Conservation (phyloP, 2,797 vertebrate genomes). For the Danio aesculapii region DNA sequence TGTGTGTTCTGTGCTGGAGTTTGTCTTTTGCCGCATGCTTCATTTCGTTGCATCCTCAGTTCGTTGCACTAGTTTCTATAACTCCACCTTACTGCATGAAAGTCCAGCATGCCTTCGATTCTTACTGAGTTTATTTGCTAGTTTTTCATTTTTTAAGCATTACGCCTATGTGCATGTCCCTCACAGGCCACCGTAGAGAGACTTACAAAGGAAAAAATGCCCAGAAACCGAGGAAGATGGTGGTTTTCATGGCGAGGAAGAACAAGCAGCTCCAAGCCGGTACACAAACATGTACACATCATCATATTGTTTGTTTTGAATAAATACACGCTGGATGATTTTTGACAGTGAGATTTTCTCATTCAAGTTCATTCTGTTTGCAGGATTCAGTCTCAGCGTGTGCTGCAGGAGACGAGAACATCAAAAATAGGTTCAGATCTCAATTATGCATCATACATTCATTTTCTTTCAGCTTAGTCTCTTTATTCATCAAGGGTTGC, state of each 20-base stretch:
- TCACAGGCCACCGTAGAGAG: constrained; percentile 92
- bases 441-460: not conserved
- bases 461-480: too few species aligned
- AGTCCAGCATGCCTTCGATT: constrained; percentile 53
- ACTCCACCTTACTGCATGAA: not conserved
- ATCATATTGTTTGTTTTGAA: not conserved
- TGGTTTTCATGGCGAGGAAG: constrained; percentile 97
- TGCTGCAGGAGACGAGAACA: constrained; percentile 4
- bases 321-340: not conserved
- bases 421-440: constrained; percentile 28
- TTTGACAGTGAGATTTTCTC: not conserved
- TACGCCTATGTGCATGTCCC: constrained; percentile 71
- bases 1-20: constrained; percentile 82
- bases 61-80: constrained; percentile 69
- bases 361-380: constrained; percentile 7
- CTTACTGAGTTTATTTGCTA: constrained; percentile 12
- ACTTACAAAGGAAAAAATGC: constrained; percentile 98
- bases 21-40: constrained; percentile 88
- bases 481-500: too few species aligned
- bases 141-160: constrained; percentile 62
- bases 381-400: constrained; percentile 12
- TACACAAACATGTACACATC: constrained; percentile 56
- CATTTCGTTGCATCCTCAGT: constrained; percentile 85
- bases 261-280: constrained; percentile 86
- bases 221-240: constrained; percentile 95